Base-by-base conservation (phyloP, 2,888 invertebrate species). In the Sinopyrophorus schimmeli region DNA sequence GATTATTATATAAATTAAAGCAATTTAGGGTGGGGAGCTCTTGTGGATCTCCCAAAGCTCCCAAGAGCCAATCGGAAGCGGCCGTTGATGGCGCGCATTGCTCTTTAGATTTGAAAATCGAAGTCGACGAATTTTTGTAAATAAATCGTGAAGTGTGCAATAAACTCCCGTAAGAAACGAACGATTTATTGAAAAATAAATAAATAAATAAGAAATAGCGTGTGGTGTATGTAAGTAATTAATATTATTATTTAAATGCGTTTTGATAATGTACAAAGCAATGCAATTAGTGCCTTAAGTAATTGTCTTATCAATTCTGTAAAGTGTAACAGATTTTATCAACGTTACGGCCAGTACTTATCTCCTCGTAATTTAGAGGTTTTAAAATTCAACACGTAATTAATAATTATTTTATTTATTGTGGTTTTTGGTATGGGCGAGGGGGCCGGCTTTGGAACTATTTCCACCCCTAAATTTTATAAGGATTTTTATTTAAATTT, bases 251-350 rank as follows among this genome's bases (percentile, higher is more conserved):
- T 24, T 20, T 28, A 27, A 18, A 27, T 23, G 39, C 24, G 23
- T 28, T 30, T 47, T 35, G 18, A 31, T 47, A 28, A 40, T 47
- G 47, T 47, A 47, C 47, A 39, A 47, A 47, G 34, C 34, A 43
- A 49, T 43, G 43, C 31, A 42, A 38, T 49, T 49, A 39, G 49
- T 49, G 39, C 43, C 43, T 49, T 43, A 48, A 27, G 26, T 47
- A 41, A 34, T n/a, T 47, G 40, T 41, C 47, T 40, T 44, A 44
- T 37, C 44, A 37, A 18, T 44, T 39, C 23, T 39, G 39, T 39
- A 28, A 28, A 18, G 31, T 26, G 32, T 24, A 32, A 23, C 38
- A 26, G 30, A 37, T 38, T 24, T 31, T 37, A 46, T 46, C 46
- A 31, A 24, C 30, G 38, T 40, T 46, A 46, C 38, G 46, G 46